Base-by-base conservation (phyloP, 2,888 invertebrate species). In the Baronia brevicornis region DNA sequence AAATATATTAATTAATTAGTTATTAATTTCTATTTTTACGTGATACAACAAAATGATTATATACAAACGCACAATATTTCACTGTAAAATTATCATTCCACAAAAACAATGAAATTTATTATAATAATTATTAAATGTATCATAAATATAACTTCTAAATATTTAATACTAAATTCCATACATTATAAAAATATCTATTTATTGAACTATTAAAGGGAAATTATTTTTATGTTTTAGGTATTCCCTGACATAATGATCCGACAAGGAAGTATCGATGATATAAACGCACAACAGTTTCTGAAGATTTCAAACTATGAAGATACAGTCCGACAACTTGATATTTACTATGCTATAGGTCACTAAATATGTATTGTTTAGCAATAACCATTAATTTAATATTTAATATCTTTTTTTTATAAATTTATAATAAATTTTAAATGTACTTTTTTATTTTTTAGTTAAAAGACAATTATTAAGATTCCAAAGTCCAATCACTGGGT, bases 401-500 rank as follows among this genome's bases (percentile, higher is more conserved):
- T 0, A 15, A 6, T n/a, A n/a, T n/a, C n/a, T n/a, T n/a, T n/a
- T n/a, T 11, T 19, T 7, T 17, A 18, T 4, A 15, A 3, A 11
- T 11, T 17, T 3, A 10, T n/a, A 3, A 18, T 2, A 7, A 19
- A 19, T 3, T 19, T 2, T 19, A 3, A 19, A 4, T 7, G n/a
- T 19, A 19, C 7, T 23, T 8, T 8, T 10, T 23, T 6, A 4
- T 23, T 23, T 11, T 75, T 18, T 61, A 96, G 96, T 96, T 10
- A 97, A 96, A 75, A 85, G 96, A 33, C 98, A 98, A 69, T 80
- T 98, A 33, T 73, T 98, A 22, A 88, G 91, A 32, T 94, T 93
- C 68, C 98, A 98, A 84, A 96, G 96, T 68, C 93, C 94, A 25
- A 95, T 96, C 30, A 95, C 95, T 20, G 98, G 98, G 1, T 71